Base-by-base conservation (phyloP, 2,113 vertebrate genomes). In the Labeo catla region DNA sequence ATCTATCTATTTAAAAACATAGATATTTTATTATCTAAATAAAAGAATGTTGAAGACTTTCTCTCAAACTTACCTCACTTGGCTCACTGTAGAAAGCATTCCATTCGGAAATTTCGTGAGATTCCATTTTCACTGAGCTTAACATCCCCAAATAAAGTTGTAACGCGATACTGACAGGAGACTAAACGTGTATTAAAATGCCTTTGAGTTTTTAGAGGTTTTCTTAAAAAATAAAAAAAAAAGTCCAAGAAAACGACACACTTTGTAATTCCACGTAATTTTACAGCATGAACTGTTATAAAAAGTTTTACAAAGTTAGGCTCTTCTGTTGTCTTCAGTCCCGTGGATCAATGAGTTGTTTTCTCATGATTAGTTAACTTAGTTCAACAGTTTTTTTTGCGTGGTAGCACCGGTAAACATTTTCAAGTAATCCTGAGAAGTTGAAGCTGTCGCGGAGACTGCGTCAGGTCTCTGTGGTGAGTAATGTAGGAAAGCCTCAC, bases 71-170 rank as follows among this genome's bases (percentile, higher is more conserved):
- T 91, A 96, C 96, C 94, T 96, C 96, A 16, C 91, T 94, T 83
- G 95, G 89, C 79, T 96, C 96, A 47, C 92, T 95, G 93, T 96
- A 96, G 90, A 95, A 96, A 78, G 93, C 92, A 91, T 93, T 96
- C 96, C 96, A 96, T 81, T 96, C 96, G 34, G 96, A 91, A 81
- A 96, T 89, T 88, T 96, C 96, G 81, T 96, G 96, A 45, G 93
- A 93, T 93, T 96, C 96, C 96, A 96, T 96, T 93, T 96, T 96
- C 93, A 96, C 95, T 34, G 95, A 96, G 88, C 94, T 95, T 95
- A 96, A 95, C 95, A 96, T 96, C 93, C 95, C 95, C 91, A 90
- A 92, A 50, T 77, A 85, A 89, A 86, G 88, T 84, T 89, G 77
- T 72, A 76, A 83, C 36, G 54, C 9, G 49, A 54, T 70, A 57